Evolutionary conservation across 2,113 vertebrate genomes (phyloP).

Genomic region (Manacus vitellinus): DNA sequence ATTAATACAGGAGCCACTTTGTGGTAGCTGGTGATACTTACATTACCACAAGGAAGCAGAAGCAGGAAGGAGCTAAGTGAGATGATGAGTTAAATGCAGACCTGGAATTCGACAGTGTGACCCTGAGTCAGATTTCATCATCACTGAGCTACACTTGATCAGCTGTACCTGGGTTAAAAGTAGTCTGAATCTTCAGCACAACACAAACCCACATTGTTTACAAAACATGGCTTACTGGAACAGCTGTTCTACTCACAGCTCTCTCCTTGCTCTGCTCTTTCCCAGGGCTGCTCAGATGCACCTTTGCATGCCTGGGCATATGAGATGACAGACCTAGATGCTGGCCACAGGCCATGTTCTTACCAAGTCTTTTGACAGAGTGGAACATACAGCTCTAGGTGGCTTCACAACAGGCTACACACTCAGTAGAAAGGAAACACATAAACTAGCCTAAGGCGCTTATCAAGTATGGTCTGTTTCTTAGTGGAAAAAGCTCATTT

Average conservation of each 20-base stretch:
- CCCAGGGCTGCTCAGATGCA: background rate
- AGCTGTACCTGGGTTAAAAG: background rate
- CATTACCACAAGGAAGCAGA: background rate
- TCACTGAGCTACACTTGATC: background rate
- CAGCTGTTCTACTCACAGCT: background rate
- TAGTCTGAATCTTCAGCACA: background rate
- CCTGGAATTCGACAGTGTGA: background rate
- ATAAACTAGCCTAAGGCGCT: background rate
- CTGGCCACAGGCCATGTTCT: background rate
- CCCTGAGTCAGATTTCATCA: background rate
- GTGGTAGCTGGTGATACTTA: background rate
- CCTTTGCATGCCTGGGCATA: background rate
- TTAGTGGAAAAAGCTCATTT: background rate
- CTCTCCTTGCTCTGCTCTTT: background rate
- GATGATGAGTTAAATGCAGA: background rate
- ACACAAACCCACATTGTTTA: background rate
- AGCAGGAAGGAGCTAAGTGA: background rate
- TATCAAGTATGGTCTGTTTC: background rate
- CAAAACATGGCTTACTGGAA: background rate
- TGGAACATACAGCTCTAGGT: background rate
- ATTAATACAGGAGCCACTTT: background rate
- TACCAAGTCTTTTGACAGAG: background rate
- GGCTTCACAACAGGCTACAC: background rate
- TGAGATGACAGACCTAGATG: background rate
- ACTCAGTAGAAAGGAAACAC: background rate